A percentile compares a stretch with the other conserved stretches of the same genome.
Evolutionary conservation across 2,888 invertebrate genomes (phyloP).

Genomic region (Mesodorylaimus sp.): DNA sequence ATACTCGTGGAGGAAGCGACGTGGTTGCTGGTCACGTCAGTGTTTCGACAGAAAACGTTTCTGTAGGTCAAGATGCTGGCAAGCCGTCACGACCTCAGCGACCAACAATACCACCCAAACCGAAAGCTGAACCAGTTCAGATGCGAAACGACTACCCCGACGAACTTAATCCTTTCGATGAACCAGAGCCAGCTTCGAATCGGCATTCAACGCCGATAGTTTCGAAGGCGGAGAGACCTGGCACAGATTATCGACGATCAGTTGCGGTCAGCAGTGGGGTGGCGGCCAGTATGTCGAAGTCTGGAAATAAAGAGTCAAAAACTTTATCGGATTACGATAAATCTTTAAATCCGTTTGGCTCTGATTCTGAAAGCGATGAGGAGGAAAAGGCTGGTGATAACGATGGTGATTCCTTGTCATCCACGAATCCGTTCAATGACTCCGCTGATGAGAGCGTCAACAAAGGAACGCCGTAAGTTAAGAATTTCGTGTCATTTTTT

Average conservation of each 20-base stretch:
- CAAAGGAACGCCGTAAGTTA: too few species aligned
- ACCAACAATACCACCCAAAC: too few species aligned
- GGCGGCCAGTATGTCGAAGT: slow-evolving; percentile 2
- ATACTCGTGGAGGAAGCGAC: too few species aligned
- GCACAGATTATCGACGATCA: not conserved
- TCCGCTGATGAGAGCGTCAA: too few species aligned
- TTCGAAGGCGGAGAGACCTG: slow-evolving; percentile 8
- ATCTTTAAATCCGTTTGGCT: slow-evolving; percentile 14
- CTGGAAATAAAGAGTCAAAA: not conserved
- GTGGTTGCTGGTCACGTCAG: too few species aligned
- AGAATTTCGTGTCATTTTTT: not conserved
- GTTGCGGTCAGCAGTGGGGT: not conserved
- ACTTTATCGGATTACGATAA: slow-evolving; percentile 7
- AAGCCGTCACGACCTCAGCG: too few species aligned
- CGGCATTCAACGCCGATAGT: slow-evolving; percentile 2
- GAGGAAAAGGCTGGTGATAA: not conserved
- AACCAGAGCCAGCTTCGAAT: slow-evolving; percentile 41
- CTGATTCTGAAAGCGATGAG: slow-evolving; percentile 6
- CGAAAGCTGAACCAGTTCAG: not conserved
- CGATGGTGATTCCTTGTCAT: slow-evolving; percentile 12
- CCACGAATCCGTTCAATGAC: too few species aligned
- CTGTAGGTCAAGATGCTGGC: too few species aligned
- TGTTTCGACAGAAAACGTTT: too few species aligned
- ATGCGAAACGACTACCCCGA: slow-evolving; percentile 47
- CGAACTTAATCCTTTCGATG: slow-evolving; percentile 63